A percentile compares a stretch with the other conserved stretches of the same genome.
These are phyloP conservation scores for Vespertilio murinus DNA, from an alignment of 2,797 vertebrate genomes.

Conservation along the genomic window DNA sequence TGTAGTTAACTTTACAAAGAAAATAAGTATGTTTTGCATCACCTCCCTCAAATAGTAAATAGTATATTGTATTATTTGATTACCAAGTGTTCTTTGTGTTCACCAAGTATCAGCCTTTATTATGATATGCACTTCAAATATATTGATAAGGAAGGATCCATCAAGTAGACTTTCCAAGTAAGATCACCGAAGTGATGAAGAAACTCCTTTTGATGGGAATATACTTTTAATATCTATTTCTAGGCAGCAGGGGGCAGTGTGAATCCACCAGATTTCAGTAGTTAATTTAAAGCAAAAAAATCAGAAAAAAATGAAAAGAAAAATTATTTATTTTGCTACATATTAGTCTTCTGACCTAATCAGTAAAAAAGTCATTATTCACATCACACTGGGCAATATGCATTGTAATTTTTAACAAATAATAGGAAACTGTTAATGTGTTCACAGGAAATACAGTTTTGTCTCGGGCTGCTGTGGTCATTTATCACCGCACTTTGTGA, in stretches of 20 bases:
- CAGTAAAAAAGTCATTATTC: constrained; percentile 91
- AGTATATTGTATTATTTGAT: not conserved
- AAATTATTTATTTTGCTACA: constrained; percentile 89
- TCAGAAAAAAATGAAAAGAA: constrained; percentile 83
- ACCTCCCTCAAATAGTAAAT: not conserved
- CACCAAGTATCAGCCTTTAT: accelerated
- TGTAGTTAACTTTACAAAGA: not conserved
- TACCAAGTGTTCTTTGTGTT: not conserved
- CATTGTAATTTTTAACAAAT: constrained; percentile 91
- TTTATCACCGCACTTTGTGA: constrained; percentile 91
- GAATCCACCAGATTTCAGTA: constrained; percentile 76
- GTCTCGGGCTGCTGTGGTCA: constrained; percentile 86
- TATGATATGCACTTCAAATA: not conserved
- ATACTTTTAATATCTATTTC: not conserved
- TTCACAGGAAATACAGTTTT: constrained; percentile 87
- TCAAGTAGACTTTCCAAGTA: not conserved
- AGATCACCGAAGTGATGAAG: not conserved
- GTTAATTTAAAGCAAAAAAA: constrained; percentile 76
- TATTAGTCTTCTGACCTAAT: constrained; percentile 90
- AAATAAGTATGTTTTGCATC: not conserved
- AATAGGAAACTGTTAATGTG: constrained; percentile 89
- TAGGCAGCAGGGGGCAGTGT: constrained; percentile 88
- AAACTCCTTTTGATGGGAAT: not conserved
- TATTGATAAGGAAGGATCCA: not conserved
- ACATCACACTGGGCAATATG: constrained; percentile 89